These are phyloP conservation scores for Coregonus ussuriensis DNA, from an alignment of 2,797 vertebrate genomes.

Conservation along the genomic window DNA sequence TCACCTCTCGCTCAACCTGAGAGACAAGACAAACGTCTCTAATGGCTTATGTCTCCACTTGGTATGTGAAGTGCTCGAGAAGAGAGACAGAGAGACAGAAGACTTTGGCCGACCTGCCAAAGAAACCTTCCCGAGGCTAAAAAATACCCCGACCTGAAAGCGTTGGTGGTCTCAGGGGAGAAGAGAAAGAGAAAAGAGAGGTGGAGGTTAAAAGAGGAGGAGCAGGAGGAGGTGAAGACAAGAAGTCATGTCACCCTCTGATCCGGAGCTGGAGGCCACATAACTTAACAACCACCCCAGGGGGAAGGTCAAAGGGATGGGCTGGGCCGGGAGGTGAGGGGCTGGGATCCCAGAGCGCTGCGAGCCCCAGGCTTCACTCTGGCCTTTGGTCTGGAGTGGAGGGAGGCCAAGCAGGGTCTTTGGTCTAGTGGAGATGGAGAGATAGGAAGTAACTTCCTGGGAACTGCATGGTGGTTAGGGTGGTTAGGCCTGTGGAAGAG, in stretches of 20 bases:
- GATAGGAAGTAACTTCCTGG: neutral
- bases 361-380: neutral
- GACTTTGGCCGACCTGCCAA: neutral
- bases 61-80: neutral
- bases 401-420: neutral
- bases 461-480: neutral
- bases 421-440: slow-evolving; percentile 1
- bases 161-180: slow-evolving; percentile 1
- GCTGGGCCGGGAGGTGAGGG: neutral
- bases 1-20: neutral
- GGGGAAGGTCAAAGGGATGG: neutral
- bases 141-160: neutral
- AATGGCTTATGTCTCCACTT: neutral
- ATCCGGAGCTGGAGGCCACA: neutral
- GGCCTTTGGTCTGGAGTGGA: slow-evolving; percentile 3
- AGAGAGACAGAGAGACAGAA: neutral
- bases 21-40: neutral
- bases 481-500: neutral
- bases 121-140: neutral
- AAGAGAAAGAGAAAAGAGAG: neutral
- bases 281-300: neutral
- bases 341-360: neutral
- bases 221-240: neutral
- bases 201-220: neutral
- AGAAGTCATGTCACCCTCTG: no score